phyloP scores from a whole-genome alignment of 2,113 vertebrate genomes.

The Halcyon senegalensis region DNA sequence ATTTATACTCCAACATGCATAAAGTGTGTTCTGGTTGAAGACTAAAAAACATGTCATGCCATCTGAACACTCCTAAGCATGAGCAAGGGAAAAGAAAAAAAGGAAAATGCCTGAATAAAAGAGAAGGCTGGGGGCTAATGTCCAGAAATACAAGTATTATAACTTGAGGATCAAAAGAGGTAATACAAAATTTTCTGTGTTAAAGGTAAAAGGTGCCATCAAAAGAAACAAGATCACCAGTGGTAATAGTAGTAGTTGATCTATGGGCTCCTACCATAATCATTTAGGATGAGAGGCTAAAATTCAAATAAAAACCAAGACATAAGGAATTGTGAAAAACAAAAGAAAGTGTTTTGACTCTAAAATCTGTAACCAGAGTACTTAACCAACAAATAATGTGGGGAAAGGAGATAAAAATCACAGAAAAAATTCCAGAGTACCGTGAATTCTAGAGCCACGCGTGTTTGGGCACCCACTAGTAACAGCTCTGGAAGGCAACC shows the following conservation, averaged over 20 bases:
- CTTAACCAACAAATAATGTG: not conserved
- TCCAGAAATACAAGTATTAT: not conserved
- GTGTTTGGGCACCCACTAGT: not conserved
- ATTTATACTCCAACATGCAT: not conserved
- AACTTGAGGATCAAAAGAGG: not conserved
- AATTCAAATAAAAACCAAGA: not conserved
- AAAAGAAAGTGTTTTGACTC: not conserved
- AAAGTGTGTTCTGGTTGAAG: not conserved
- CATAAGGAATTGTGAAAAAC: accelerated
- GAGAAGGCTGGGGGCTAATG: accelerated
- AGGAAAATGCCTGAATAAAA: not conserved
- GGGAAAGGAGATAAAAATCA: not conserved
- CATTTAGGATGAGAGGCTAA: not conserved
- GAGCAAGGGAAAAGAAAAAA: not conserved
- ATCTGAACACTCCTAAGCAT: not conserved
- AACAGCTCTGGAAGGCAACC: not conserved
- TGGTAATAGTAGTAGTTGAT: not conserved
- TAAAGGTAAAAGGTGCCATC: not conserved
- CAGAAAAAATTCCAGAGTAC: not conserved
- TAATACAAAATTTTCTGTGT: not conserved
- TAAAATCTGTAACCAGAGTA: not conserved
- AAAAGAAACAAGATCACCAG: not conserved
- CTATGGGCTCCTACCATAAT: not conserved
- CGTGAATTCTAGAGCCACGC: not conserved
- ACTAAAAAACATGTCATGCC: not conserved